Conservation (phyloP, 35 echinoderm and acorn worm genomes). For the Apostichopus californicus region DNA sequence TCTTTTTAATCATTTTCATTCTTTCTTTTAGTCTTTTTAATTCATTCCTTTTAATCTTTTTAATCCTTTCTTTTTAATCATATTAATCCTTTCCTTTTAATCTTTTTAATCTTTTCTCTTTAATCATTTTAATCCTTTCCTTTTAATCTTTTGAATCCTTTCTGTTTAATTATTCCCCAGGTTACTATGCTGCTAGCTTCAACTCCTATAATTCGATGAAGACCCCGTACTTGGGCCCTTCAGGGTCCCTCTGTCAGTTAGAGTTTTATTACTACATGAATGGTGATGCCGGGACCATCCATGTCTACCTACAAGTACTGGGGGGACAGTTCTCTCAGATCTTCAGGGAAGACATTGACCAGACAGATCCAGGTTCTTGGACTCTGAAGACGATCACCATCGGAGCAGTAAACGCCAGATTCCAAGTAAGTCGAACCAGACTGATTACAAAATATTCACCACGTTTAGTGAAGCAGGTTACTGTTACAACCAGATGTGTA, state of each 20-base stretch:
- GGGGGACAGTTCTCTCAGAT: background rate
- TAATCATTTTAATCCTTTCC: no score
- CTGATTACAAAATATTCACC: background rate
- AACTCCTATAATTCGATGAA: conserved; percentile 42
- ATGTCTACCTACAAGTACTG: background rate
- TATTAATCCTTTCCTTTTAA: background rate
- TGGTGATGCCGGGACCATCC: conserved; percentile 17
- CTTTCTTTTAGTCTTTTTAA: background rate
- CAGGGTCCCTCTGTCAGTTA: conserved; percentile 61
- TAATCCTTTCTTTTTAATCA: background rate
- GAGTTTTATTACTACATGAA: conserved; percentile 73
- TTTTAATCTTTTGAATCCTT: background rate
- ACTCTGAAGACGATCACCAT: background rate
- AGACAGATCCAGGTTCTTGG: background rate
- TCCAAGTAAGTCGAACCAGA: background rate
- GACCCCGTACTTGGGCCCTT: conserved; percentile 60
- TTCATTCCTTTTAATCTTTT: background rate
- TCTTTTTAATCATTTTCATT: no score
- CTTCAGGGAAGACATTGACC: background rate
- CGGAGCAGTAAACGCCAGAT: background rate
- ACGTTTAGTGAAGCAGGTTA: background rate
- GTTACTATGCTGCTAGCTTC: conserved; percentile 59
- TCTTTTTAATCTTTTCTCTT: background rate
- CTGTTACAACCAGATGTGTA: no score
- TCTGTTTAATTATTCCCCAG: background rate